phyloP scores from a whole-genome alignment of 2,888 invertebrate genomes.

The Bellardia pandia region DNA sequence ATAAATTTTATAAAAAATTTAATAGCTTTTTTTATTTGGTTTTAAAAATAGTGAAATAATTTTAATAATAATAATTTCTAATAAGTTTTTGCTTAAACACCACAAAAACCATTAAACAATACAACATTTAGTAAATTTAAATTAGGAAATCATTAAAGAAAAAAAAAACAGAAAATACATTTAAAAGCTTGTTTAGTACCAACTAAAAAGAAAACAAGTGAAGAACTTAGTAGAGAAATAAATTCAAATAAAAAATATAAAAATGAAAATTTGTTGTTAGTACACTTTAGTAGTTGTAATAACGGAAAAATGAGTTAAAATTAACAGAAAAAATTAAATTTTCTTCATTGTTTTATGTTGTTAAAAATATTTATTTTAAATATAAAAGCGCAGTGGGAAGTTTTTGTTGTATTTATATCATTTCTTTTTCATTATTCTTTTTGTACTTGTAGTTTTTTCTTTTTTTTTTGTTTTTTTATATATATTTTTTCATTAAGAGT shows the following conservation, averaged over 20 bases:
- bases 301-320: slow-evolving; percentile 24
- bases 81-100: slow-evolving; percentile 66
- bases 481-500: slow-evolving; percentile 28
- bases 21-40: slow-evolving; percentile 50
- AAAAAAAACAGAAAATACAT: slow-evolving; percentile 50
- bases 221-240: slow-evolving; percentile 15
- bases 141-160: slow-evolving; percentile 7
- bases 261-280: slow-evolving; percentile 47
- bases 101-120: slow-evolving; percentile 67
- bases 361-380: slow-evolving; percentile 75
- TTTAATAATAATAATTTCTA: neutral
- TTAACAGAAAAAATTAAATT: slow-evolving; percentile 65
- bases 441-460: slow-evolving; percentile 75
- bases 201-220: slow-evolving; percentile 36
- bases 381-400: slow-evolving; percentile 84
- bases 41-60: neutral
- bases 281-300: slow-evolving; percentile 48
- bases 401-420: slow-evolving; percentile 82
- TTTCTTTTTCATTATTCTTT: slow-evolving; percentile 78
- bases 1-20: slow-evolving; percentile 35
- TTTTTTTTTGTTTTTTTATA: slow-evolving; percentile 39
- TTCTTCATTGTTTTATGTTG: slow-evolving; percentile 69
- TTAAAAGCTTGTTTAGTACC: slow-evolving; percentile 60
- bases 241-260: slow-evolving; percentile 54
- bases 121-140: slow-evolving; percentile 61